These are phyloP conservation scores for Corticium candelabrum DNA, from an alignment of 37 sponge, comb jelly and placozoan species.

Conservation along the genomic window DNA sequence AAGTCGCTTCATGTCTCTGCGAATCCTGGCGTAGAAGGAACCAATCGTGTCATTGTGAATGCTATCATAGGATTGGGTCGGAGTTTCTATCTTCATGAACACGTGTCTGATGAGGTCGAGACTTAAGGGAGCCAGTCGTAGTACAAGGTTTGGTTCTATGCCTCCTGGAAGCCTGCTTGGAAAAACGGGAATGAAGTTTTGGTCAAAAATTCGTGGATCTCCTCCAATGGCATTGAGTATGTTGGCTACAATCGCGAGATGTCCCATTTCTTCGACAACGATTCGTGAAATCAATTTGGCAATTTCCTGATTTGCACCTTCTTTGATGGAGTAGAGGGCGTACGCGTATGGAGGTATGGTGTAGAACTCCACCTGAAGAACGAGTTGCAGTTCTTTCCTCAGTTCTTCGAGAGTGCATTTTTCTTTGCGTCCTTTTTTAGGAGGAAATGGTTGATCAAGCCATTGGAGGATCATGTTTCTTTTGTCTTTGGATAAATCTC, in stretches of 20 bases:
- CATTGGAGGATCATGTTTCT: slow-evolving; percentile 23
- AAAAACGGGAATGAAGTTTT: slow-evolving; percentile 9
- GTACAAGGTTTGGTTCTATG: slow-evolving; percentile 24
- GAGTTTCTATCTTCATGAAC: slow-evolving; percentile 40
- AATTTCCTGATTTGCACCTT: slow-evolving; percentile 26
- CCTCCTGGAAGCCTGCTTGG: slow-evolving; percentile 29
- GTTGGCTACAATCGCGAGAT: slow-evolving; percentile 42
- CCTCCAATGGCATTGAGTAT: slow-evolving; percentile 37
- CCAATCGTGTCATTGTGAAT: slow-evolving; percentile 28
- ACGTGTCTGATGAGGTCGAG: slow-evolving; percentile 18
- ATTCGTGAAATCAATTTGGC: slow-evolving; percentile 17
- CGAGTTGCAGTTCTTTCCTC: slow-evolving; percentile 23
- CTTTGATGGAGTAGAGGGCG: slow-evolving; percentile 34
- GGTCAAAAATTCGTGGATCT: slow-evolving; percentile 15
- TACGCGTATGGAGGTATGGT: slow-evolving; percentile 46
- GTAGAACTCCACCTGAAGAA: slow-evolving; percentile 29
- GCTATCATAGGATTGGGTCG: background rate
- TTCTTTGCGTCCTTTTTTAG: background rate
- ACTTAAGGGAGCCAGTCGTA: slow-evolving; percentile 6
- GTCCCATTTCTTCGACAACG: slow-evolving; percentile 48
- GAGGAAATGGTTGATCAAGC: slow-evolving; percentile 12
- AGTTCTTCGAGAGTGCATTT: slow-evolving; percentile 10
- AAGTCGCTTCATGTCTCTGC: slow-evolving; percentile 13
- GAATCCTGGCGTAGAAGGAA: slow-evolving; percentile 42
- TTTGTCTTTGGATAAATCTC: slow-evolving; percentile 39